Conservation (phyloP, 1,140 invertebrate species). For the Cylas formicarius region DNA sequence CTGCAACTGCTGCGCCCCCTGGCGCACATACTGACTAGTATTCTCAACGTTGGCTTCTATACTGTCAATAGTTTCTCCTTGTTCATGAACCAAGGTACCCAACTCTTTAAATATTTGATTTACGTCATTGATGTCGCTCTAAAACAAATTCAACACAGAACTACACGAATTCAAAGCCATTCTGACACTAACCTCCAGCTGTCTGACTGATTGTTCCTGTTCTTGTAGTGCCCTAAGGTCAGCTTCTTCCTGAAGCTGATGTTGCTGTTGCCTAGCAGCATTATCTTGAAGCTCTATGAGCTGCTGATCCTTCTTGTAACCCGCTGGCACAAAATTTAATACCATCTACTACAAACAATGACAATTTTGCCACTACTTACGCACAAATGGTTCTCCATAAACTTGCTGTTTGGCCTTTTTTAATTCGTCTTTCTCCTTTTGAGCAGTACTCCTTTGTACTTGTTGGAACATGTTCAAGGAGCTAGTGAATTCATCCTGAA, state of each 20-base stretch:
- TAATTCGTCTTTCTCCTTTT: slow-evolving; percentile 78
- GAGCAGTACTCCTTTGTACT: slow-evolving; percentile 65
- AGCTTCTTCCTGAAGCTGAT: slow-evolving; percentile 78
- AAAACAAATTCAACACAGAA: slow-evolving; percentile 36
- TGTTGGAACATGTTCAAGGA: slow-evolving; percentile 85
- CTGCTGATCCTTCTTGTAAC: slow-evolving; percentile 49
- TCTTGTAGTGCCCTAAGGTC: slow-evolving; percentile 81
- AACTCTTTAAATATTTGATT: slow-evolving; percentile 99
- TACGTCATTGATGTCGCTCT: slow-evolving; percentile 91
- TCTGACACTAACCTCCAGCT: slow-evolving; percentile 70
- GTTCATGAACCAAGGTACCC: slow-evolving; percentile 91
- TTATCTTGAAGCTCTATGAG: slow-evolving; percentile 61
- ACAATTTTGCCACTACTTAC: no score
- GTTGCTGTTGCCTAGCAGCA: slow-evolving; percentile 50
- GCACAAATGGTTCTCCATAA: slow-evolving; percentile 29
- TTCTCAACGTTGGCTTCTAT: slow-evolving; percentile 94
- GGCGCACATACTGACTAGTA: slow-evolving; percentile 77
- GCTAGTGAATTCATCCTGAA: slow-evolving; percentile 89
- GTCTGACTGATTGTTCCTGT: slow-evolving; percentile 80
- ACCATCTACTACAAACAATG: slow-evolving; percentile 15
- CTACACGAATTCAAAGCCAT: slow-evolving; percentile 1
- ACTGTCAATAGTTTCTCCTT: slow-evolving; percentile 93
- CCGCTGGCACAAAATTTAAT: slow-evolving; percentile 22
- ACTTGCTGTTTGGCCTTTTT: slow-evolving; percentile 54
- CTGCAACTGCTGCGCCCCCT: slow-evolving; percentile 71